phyloP scores from a whole-genome alignment of 2,113 vertebrate genomes.

The Crotalus viridis region DNA sequence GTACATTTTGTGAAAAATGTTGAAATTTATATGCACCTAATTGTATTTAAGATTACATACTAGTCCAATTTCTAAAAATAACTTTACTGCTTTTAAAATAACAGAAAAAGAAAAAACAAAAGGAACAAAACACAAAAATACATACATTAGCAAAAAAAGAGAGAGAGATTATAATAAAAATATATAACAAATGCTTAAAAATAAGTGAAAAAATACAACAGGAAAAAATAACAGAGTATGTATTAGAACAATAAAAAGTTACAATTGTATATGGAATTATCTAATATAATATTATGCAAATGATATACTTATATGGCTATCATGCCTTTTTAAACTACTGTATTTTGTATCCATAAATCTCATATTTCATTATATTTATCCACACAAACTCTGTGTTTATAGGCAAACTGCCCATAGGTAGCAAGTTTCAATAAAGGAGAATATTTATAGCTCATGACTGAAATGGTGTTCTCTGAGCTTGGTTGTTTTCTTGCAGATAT shows the following conservation, averaged over 20 bases:
- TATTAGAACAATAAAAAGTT: background rate
- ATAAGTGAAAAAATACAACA: background rate
- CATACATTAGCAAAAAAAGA: background rate
- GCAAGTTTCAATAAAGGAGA: no score
- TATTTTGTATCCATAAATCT: background rate
- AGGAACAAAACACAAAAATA: background rate
- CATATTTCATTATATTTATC: no score
- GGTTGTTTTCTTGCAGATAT: no score
- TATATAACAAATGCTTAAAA: background rate
- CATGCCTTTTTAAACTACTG: background rate
- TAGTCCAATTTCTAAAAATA: background rate
- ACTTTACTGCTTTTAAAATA: background rate
- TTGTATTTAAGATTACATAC: background rate
- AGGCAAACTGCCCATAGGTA: no score
- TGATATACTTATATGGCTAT: background rate
- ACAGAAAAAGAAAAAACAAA: background rate
- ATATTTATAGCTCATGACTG: no score
- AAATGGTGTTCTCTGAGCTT: no score
- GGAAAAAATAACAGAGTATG: background rate
- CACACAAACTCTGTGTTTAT: no score
- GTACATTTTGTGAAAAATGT: background rate
- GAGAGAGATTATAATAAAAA: background rate
- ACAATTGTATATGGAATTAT: background rate
- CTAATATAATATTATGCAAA: background rate
- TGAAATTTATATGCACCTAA: background rate